These are phyloP conservation scores for Donacobius atricapilla DNA, from an alignment of 2,113 vertebrate species.

Conservation along the genomic window DNA sequence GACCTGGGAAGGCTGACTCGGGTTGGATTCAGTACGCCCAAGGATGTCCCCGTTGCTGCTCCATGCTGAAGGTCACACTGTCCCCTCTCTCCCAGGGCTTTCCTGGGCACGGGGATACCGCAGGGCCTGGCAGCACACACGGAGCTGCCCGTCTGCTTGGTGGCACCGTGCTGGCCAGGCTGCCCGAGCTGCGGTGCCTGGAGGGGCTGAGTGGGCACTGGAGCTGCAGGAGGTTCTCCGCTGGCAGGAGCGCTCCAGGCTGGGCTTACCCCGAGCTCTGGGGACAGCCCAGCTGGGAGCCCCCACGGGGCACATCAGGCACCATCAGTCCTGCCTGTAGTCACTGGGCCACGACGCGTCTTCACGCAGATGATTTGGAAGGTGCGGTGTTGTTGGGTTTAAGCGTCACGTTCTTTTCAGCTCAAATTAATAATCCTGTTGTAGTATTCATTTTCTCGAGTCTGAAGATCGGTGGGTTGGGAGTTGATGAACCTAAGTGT, in stretches of 20 bases:
- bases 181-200: background rate
- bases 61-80: no score
- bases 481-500: slow-evolving; percentile 45
- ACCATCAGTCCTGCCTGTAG: background rate
- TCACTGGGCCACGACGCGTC: background rate
- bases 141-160: background rate
- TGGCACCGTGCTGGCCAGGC: rapidly evolving
- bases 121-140: background rate
- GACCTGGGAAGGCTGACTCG: background rate
- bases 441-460: background rate
- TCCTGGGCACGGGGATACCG: background rate
- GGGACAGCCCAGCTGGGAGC: background rate
- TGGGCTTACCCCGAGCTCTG: background rate
- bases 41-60: background rate
- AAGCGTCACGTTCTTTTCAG: background rate
- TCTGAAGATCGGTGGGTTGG: slow-evolving; percentile 5
- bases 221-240: background rate
- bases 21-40: background rate
- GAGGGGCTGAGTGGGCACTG: background rate
- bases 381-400: slow-evolving; percentile 12
- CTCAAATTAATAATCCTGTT: slow-evolving; percentile 9
- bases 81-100: background rate
- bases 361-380: background rate
- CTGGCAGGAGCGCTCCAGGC: background rate
- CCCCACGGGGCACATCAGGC: background rate